These are phyloP conservation scores for Xylota sylvarum DNA, from an alignment of 2,888 invertebrate species.

Conservation along the genomic window DNA sequence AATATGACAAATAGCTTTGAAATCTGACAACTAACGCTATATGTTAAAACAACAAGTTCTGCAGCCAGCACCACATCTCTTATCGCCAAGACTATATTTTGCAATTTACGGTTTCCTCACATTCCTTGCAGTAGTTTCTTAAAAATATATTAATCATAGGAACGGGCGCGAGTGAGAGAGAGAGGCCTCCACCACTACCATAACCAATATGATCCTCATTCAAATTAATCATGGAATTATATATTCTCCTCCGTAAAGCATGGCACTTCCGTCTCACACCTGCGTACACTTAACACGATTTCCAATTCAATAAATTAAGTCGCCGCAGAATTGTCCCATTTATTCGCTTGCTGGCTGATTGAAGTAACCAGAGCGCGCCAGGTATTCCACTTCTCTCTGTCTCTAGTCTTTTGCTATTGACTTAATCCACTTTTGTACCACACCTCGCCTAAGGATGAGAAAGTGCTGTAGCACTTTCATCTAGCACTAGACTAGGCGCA, in stretches of 20 bases:
- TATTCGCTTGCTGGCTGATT: constrained; percentile 57
- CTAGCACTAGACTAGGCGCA: constrained; percentile 32
- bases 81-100: constrained; percentile 61
- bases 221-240: constrained; percentile 75
- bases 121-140: constrained; percentile 67
- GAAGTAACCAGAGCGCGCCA: constrained; percentile 69
- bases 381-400: constrained; percentile 16
- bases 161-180: constrained; percentile 34
- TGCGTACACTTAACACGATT: constrained; percentile 74
- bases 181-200: constrained; percentile 10
- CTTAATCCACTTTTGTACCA: constrained; percentile 76
- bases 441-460: constrained; percentile 75
- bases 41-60: constrained; percentile 45
- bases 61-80: constrained; percentile 28
- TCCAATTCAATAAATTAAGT: constrained; percentile 75
- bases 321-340: constrained; percentile 73
- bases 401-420: constrained; percentile 54
- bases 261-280: constrained; percentile 73
- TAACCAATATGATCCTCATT: constrained; percentile 41
- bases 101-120: constrained; percentile 70
- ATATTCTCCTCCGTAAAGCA: constrained; percentile 12
- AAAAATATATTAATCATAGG: constrained; percentile 65
- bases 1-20: constrained; percentile 64
- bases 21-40: constrained; percentile 58
- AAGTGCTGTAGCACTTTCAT: constrained; percentile 75